phyloP scores from a whole-genome alignment of 2,888 invertebrate genomes.

The Meiosimyza decipiens region DNA sequence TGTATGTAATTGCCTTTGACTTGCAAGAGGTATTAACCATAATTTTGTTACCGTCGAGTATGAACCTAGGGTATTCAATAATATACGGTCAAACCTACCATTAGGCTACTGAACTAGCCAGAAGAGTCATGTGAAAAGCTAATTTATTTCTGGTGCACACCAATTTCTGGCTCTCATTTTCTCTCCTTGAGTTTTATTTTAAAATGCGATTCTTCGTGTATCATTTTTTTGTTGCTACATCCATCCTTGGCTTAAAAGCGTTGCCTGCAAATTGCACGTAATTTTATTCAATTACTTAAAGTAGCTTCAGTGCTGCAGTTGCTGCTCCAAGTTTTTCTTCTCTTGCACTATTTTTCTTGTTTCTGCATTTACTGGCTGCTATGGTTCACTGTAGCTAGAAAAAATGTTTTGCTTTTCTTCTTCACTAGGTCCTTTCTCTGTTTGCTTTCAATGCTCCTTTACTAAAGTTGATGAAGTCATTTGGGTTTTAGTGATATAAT shows the following conservation, averaged over 20 bases:
- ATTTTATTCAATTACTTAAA: slow-evolving; percentile 38
- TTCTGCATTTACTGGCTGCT: not conserved
- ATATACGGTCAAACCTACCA: too few species aligned
- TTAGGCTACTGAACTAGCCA: too few species aligned
- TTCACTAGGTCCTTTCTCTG: not conserved
- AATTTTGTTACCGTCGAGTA: too few species aligned
- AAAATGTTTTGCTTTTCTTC: not conserved
- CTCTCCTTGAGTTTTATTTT: not conserved
- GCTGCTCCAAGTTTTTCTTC: not conserved
- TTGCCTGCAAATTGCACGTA: slow-evolving; percentile 31
- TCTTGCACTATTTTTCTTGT: not conserved
- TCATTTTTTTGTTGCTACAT: not conserved
- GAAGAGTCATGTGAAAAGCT: too few species aligned
- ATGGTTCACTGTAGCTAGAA: too few species aligned
- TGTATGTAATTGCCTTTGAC: too few species aligned
- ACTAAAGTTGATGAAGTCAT: slow-evolving; percentile 15
- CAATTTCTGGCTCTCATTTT: not conserved
- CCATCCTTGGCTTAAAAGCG: slow-evolving; percentile 2
- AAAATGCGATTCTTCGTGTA: not conserved
- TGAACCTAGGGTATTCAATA: too few species aligned
- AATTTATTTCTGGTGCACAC: too few species aligned
- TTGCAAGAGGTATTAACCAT: too few species aligned
- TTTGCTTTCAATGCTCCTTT: slow-evolving; percentile 14
- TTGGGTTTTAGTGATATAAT: slow-evolving; percentile 24
- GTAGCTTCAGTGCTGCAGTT: slow-evolving; percentile 23